phyloP scores from a whole-genome alignment of 1,140 invertebrate genomes.

The Diachasma alloeum region DNA sequence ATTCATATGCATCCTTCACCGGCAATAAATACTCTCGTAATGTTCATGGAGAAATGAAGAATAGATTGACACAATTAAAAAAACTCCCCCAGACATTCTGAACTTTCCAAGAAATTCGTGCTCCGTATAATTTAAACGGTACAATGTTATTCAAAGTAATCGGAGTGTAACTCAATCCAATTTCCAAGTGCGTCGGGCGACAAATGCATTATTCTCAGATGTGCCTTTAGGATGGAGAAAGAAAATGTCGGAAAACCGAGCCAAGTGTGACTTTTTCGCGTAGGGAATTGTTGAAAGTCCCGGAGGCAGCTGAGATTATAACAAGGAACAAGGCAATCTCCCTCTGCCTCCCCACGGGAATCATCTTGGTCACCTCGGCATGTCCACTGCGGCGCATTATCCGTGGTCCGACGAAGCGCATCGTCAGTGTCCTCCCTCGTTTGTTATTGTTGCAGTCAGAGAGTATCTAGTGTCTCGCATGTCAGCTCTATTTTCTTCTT shows the following conservation, averaged over 20 bases:
- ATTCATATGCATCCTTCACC: too few species aligned
- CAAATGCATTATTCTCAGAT: neutral
- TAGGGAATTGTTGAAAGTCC: conserved; percentile 15
- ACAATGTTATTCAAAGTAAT: neutral
- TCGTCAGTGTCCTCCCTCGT: conserved; percentile 7
- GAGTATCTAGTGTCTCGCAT: neutral
- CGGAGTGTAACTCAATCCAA: neutral
- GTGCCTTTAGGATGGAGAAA: neutral
- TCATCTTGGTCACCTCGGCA: conserved; percentile 11
- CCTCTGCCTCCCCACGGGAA: neutral
- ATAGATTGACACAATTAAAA: neutral
- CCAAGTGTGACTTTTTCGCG: conserved; percentile 21
- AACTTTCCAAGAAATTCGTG: neutral
- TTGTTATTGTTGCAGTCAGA: neutral
- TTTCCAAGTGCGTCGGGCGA: neutral
- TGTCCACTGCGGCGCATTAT: conserved; percentile 27
- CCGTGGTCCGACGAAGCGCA: conserved; percentile 21
- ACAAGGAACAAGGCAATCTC: conserved; percentile 25
- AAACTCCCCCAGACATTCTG: neutral
- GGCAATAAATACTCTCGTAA: too few species aligned
- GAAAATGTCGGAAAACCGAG: neutral
- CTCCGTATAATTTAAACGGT: neutral
- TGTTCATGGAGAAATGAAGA: neutral
- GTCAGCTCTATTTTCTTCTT: conserved; percentile 1
- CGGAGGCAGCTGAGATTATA: conserved; percentile 7